Base-by-base conservation (phyloP, 2,888 invertebrate species). In the Salticus scenicus region DNA sequence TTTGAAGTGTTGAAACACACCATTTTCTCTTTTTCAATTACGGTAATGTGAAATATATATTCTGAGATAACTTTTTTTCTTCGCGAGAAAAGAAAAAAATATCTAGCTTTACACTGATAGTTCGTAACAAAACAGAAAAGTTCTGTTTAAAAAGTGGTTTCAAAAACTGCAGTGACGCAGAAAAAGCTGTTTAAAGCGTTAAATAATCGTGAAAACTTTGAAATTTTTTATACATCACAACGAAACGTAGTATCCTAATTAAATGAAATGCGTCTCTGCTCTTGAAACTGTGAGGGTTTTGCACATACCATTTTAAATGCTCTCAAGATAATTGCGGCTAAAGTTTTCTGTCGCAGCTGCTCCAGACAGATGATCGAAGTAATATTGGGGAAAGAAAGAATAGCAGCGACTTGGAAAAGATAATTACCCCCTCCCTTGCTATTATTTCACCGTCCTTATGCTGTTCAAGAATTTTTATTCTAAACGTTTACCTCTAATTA, bases 261-360 rank as follows among this genome's bases (percentile, higher is more conserved):
- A 84, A 77, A 84, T 84, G 83, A 77, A 84, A 84, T 76, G 83
- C 73, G 41, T 57, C 77, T 69, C 78, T 70, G 75, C 71, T 64
- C 82, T 37, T 70, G 71, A 76, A 83, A 77, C 77, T 66, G 83
- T 69, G 71, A 70, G 64, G 80, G 76, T 83, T 83, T 83, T 83
- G 76, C 76, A 69, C 66, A 64, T 41, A 67, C 67, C 73, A 73
- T 77, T 84, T 83, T 84, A 84, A 84, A 84, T 84, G 83, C 83
- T 84, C 77, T 77, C 73, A 77, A 84, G 77, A 84, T 84, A 84
- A 84, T 84, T 84, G 83, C 77, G 41, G 67, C 69, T 57, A 73
- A 84, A 84, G 77, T 84, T 84, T 83, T 84, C 67, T 67, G 73
- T 77, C 73, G 51, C 83, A 84, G 83, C 77, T 84, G 83, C 77